Evolutionary conservation across 2,113 vertebrate genomes (phyloP).

Genomic region (Paraplagusia blochii): DNA sequence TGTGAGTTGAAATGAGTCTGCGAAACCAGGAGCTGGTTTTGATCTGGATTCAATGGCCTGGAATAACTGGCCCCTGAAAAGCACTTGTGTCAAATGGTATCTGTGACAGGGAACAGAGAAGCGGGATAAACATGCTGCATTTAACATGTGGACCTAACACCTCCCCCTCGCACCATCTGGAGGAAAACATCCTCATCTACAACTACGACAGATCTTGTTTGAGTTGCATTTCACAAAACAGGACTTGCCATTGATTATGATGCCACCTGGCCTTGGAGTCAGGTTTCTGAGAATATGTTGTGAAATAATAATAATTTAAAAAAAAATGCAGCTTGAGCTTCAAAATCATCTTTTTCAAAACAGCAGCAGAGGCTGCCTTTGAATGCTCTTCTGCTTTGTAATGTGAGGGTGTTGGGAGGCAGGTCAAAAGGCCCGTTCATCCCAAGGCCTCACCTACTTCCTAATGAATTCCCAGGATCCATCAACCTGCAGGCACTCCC

Average conservation of each 20-base stretch:
- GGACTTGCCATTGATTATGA: not conserved
- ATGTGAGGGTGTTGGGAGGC: slow-evolving; percentile 56
- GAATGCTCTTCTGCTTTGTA: slow-evolving; percentile 56
- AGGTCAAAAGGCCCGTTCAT: slow-evolving; percentile 69
- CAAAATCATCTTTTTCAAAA: slow-evolving; percentile 22
- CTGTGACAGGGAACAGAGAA: slow-evolving; percentile 67
- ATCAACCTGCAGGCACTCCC: slow-evolving; percentile 71
- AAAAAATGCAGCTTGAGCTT: not conserved
- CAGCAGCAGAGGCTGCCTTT: slow-evolving; percentile 37
- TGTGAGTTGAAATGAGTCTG: slow-evolving; percentile 24
- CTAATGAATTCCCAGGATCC: slow-evolving; percentile 79
- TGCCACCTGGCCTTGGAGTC: not conserved
- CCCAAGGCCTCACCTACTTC: slow-evolving; percentile 66
- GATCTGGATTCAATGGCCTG: slow-evolving; percentile 71
- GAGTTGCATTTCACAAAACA: slow-evolving; percentile 32
- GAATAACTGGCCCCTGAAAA: slow-evolving; percentile 71
- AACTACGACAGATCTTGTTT: slow-evolving; percentile 18
- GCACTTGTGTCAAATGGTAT: slow-evolving; percentile 72
- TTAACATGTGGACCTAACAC: slow-evolving; percentile 64
- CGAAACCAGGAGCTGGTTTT: slow-evolving; percentile 57
- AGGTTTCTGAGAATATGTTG: not conserved
- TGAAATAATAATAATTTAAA: not conserved
- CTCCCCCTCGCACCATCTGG: slow-evolving; percentile 62
- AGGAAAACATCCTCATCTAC: slow-evolving; percentile 37
- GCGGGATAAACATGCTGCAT: slow-evolving; percentile 62